Conservation (phyloP, 2,113 vertebrate species). For the Sylvia atricapilla region DNA sequence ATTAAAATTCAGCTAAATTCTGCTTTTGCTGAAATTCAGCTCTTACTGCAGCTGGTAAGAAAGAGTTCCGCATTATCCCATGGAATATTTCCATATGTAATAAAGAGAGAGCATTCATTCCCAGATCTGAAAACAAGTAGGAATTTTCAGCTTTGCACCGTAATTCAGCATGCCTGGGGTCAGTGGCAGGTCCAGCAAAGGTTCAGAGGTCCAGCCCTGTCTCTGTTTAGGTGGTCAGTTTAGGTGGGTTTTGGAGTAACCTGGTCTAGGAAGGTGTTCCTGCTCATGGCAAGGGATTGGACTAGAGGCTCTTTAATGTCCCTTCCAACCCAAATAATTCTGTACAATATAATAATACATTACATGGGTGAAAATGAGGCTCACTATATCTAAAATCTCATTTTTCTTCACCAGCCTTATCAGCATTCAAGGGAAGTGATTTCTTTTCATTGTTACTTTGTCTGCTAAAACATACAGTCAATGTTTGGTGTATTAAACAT, state of each 20-base stretch:
- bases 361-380: not conserved
- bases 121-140: not conserved
- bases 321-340: not conserved
- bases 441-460: not conserved
- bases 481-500: not conserved
- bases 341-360: not conserved
- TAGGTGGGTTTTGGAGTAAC: not conserved
- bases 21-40: not conserved
- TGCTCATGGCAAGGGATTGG: not conserved
- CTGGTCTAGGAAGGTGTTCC: not conserved
- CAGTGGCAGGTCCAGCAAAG: not conserved
- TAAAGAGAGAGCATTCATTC: not conserved
- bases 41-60: not conserved
- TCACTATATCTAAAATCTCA: not conserved
- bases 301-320: not conserved
- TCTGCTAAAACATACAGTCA: not conserved
- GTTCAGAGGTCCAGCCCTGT: not conserved
- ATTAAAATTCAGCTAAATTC: not conserved
- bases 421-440: not conserved
- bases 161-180: not conserved
- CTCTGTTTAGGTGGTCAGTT: no score
- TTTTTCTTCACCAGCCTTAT: not conserved
- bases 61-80: not conserved
- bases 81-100: not conserved
- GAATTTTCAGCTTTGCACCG: not conserved